Base-by-base conservation (phyloP, 2,113 vertebrate genomes). In the Rhea americana region DNA sequence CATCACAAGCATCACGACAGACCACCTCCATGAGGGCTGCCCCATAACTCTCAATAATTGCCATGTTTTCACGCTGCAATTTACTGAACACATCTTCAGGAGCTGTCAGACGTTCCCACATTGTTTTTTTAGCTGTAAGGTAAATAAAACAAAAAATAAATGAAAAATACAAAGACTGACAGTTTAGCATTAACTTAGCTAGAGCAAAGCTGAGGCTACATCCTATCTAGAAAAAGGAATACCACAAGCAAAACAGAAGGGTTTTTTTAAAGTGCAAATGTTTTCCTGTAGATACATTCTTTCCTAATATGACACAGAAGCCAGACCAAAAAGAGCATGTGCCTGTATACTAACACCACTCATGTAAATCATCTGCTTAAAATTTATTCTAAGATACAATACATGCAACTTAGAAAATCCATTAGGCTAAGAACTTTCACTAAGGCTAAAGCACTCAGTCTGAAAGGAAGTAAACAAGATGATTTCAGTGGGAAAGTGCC, bases 21-120 rank as follows among this genome's bases (percentile, higher is more conserved):
- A 99, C 98, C 76, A 99, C 99, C 90, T 99, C 99, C 99, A 99
- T 99, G 19, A 99, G 98, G 8, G 99, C 97, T 10, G 98, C 98
- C 45, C 99, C 99, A 0, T 99, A 99, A 92, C 98, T 99, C 97
- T 99, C 99, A 62, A 99, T 99, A 91, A 99, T 99, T 25, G 98
- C 96, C 43, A 99, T 98, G 88, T 99, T 99, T 95, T 99, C 99
- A 56, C 99, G 93, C 92, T 99, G 99, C 81, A 99, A 97, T 97
- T 99, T 99, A 94, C 98, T 99, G 93, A 99, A 99, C 32, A 98
- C 98, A 65, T 99, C 99, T 96, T 99, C 99, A 20, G 99, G 99
- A 56, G 99, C 98, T 11, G 99, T 99, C 91, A 99, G 98, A 28
- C 99, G 97, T 94, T 99, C 99, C 99, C 99, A 99, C 99, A 99